A percentile compares a stretch with the other conserved stretches of the same genome.
Conservation (phyloP, 2,797 vertebrate genomes). For the Sebastes taczanowskii region DNA sequence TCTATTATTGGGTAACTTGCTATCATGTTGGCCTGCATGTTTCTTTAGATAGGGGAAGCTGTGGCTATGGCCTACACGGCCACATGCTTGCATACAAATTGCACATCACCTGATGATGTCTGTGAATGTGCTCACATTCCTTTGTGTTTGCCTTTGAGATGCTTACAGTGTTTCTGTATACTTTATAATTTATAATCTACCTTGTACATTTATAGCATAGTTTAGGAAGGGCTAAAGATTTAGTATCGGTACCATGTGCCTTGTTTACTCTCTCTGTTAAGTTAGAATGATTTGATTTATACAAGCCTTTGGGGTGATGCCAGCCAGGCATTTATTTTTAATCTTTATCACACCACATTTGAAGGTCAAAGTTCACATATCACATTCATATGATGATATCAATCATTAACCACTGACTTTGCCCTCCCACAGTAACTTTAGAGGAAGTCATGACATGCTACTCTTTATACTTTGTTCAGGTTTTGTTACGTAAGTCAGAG, state of each 20-base stretch:
- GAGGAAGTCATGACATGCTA: neutral
- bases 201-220: neutral
- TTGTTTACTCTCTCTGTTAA: neutral
- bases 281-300: neutral
- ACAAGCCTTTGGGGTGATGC: neutral
- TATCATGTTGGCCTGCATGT: no score
- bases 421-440: neutral
- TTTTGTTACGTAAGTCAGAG: neutral
- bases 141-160: neutral
- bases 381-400: neutral
- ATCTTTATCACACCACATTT: neutral
- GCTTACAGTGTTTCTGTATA: neutral
- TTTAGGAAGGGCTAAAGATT: neutral
- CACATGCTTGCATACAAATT: no score
- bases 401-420: neutral
- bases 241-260: fast-evolving
- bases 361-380: neutral
- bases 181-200: neutral
- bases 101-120: no score
- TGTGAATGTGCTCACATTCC: neutral
- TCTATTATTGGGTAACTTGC: no score
- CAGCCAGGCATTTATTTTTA: neutral
- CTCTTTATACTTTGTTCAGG: neutral
- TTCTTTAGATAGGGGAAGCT: no score
- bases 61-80: no score